Base-by-base conservation (phyloP, 1,140 invertebrate genomes). In the Ostrea denselamellosa region DNA sequence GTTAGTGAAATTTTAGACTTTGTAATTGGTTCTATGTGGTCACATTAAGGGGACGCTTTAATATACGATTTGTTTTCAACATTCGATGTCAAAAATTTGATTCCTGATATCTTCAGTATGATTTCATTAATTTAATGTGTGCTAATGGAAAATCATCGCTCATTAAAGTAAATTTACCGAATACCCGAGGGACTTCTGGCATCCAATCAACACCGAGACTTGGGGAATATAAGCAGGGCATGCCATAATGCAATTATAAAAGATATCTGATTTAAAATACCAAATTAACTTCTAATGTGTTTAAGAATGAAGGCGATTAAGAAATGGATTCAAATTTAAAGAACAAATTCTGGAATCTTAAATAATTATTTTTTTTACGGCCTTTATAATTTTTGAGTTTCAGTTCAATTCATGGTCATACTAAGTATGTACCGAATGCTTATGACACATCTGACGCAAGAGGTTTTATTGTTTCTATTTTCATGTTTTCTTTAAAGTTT, bases 231-330 rank as follows among this genome's bases (percentile, higher is more conserved):
- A 28, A 22, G 14, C 4, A 77, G 68, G 68, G 68, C 68, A 77
- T 34, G 14, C 28, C 28, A 77, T 77, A 77, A 77, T 77, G 10
- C 68, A 77, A 77, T 77, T 77, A 77, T 77, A 34, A 77, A 77
- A 28, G 68, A 77, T 77, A 77, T 22, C 68, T 77, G 25, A 77
- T 77, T 77, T 77, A 77, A 77, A 77, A 77, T 44, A 77, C 68
- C 68, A 77, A 77, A 77, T 77, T 77, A 77, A 77, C 68, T 77
- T 77, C 28, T 77, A 77, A 77, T 77, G 28, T 77, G 68, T 77
- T 77, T 34, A 34, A 77, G 28, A 77, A 8, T 14, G 28, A 25
- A 34, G 68, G 25, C 28, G 68, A 77, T 77, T 77, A 77, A 77
- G 25, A 77, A 77, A 25, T 77, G 9, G 8, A 28, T 77, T 25